Conservation (phyloP, 2,113 vertebrate species). For the Coracopsis vasa region DNA sequence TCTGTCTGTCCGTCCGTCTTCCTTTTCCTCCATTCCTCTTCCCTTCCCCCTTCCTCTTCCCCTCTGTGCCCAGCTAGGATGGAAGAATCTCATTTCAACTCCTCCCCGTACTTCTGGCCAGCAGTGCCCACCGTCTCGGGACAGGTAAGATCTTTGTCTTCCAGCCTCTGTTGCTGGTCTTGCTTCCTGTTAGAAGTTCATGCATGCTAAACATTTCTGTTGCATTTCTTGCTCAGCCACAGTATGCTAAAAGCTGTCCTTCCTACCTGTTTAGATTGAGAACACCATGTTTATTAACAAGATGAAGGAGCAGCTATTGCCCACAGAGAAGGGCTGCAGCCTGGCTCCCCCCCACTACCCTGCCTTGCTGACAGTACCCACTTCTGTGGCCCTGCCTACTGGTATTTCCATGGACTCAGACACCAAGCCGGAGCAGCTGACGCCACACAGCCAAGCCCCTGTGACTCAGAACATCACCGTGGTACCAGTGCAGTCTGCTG, state of each 20-base stretch:
- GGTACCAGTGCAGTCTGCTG: constrained; percentile 91
- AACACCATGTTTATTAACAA: constrained; percentile 98
- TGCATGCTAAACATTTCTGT: background rate
- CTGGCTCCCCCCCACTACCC: constrained; percentile 91
- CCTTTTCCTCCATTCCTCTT: constrained; percentile 18
- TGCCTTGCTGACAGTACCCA: constrained; percentile 91
- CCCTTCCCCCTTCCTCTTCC: constrained; percentile 43
- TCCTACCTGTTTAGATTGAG: constrained; percentile 81
- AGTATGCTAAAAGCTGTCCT: background rate
- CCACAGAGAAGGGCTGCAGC: constrained; percentile 86
- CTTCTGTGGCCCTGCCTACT: constrained; percentile 84
- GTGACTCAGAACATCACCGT: constrained; percentile 95
- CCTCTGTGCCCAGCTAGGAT: constrained; percentile 87
- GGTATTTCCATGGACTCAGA: constrained; percentile 83
- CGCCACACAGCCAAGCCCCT: constrained; percentile 87
- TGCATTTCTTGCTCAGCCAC: background rate
- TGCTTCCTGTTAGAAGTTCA: background rate
- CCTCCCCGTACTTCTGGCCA: constrained; percentile 98
- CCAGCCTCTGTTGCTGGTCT: background rate
- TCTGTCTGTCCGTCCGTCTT: constrained; percentile 8
- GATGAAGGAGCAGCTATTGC: constrained; percentile 93
- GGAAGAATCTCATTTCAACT: constrained; percentile 99
- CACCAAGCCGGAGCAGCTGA: constrained; percentile 77
- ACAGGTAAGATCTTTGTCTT: constrained; percentile 80
- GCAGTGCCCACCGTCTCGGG: constrained; percentile 91